Evolutionary conservation across 2,113 vertebrate genomes (phyloP).

Genomic region (Ophiodon elongatus): DNA sequence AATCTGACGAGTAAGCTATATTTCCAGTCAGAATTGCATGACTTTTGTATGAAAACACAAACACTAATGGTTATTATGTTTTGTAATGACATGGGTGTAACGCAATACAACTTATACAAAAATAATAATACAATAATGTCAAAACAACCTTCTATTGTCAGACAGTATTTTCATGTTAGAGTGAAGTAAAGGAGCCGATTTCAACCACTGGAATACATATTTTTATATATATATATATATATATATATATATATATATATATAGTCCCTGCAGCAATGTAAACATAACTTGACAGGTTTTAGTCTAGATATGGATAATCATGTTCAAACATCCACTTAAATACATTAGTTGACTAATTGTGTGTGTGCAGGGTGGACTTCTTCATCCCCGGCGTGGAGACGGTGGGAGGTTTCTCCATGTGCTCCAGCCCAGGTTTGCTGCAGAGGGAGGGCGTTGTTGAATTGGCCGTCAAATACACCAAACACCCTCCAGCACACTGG

Average conservation of each 20-base stretch:
- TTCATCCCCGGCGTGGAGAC: conserved; percentile 92
- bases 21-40: not conserved
- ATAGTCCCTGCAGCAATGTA: no score
- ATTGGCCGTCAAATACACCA: conserved; percentile 91
- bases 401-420: conserved; percentile 96
- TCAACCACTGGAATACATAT: not conserved
- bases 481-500: conserved; percentile 93
- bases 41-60: not conserved
- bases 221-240: no score
- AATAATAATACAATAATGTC: not conserved
- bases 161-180: not conserved
- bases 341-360: not conserved
- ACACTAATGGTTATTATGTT: not conserved
- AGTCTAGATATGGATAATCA: not conserved
- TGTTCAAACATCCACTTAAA: not conserved
- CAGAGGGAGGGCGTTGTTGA: conserved; percentile 89
- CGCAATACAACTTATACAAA: not conserved
- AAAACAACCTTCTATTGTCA: not conserved
- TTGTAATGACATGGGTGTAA: not conserved
- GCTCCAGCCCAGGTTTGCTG: conserved; percentile 91
- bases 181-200: not conserved
- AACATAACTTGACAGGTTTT: no score
- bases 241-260: no score
- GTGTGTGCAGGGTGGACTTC: conserved; percentile 90
- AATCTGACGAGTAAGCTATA: conserved; percentile 2